These are phyloP conservation scores for Drosophila nikananu DNA, from an alignment of 1,140 invertebrate species.

Conservation along the genomic window DNA sequence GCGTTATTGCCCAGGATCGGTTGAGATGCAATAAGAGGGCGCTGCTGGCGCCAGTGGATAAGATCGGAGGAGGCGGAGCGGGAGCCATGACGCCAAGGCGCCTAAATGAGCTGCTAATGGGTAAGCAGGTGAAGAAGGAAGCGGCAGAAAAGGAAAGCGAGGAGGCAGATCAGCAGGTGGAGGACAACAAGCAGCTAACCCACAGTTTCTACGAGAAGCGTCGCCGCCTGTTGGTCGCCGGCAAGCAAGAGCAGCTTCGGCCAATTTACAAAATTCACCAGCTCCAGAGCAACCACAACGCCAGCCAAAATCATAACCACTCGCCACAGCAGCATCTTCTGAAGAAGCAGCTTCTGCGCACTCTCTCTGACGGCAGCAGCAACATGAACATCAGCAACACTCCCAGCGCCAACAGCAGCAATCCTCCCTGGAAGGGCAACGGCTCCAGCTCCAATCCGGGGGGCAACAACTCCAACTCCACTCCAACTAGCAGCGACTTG, in stretches of 20 bases:
- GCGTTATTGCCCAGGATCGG: conserved; percentile 66
- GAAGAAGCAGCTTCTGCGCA: conserved; percentile 73
- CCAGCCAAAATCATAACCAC: conserved; percentile 39
- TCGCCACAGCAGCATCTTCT: conserved; percentile 40
- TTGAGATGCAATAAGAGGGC: conserved; percentile 68
- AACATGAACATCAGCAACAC: conserved; percentile 57
- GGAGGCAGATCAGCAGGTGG: conserved; percentile 44
- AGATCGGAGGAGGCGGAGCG: conserved; percentile 6
- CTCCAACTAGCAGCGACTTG: conserved; percentile 65
- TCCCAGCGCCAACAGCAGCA: conserved; percentile 41
- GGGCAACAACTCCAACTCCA: conserved; percentile 44
- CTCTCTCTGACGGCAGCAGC: conserved; percentile 68
- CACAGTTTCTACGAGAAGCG: conserved; percentile 76
- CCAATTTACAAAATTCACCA: conserved; percentile 8
- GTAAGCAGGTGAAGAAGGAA: conserved; percentile 56
- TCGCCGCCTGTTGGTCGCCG: conserved; percentile 49
- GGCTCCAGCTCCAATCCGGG: conserved; percentile 63
- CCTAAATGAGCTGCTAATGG: conserved; percentile 56
- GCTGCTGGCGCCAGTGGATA: conserved; percentile 16
- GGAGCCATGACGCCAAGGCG: conserved; percentile 60
- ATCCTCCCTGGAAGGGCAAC: conserved; percentile 69
- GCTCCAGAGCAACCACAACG: conserved; percentile 32
- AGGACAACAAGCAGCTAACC: conserved; percentile 46
- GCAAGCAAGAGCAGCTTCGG: conserved; percentile 33
- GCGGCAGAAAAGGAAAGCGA: conserved; percentile 43